phyloP scores from a whole-genome alignment of 2,797 vertebrate genomes.

The Melanotaenia parkinsoni region DNA sequence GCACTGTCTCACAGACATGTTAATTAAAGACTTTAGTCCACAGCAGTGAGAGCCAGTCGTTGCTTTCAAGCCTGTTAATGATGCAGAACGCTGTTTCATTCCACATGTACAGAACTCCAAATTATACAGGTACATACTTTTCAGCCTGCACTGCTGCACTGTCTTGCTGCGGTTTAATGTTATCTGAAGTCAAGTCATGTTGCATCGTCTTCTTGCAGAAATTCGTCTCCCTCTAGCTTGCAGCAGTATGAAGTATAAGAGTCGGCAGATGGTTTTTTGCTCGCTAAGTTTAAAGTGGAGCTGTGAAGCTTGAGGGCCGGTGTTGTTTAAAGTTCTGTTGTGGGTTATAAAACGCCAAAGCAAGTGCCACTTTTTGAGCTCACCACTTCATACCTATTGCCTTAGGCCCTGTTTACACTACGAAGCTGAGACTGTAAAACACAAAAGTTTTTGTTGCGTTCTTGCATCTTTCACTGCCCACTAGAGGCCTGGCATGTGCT shows the following conservation, averaged over 20 bases:
- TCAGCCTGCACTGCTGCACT: neutral
- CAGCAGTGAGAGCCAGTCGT: neutral
- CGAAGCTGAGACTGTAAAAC: too few species aligned
- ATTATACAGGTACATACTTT: neutral
- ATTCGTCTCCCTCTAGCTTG: neutral
- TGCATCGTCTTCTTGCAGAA: neutral
- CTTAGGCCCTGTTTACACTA: neutral
- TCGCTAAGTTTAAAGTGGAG: neutral
- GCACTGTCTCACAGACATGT: slow-evolving; percentile 1
- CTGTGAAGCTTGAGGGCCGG: neutral
- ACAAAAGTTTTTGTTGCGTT: too few species aligned
- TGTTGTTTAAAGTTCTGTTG: neutral
- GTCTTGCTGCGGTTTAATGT: neutral
- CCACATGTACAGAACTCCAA: neutral
- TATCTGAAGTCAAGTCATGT: neutral
- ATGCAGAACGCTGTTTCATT: neutral
- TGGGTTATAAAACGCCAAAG: neutral
- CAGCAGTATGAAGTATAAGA: neutral
- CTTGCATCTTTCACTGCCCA: too few species aligned
- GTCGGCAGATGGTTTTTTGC: neutral
- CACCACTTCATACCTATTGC: neutral
- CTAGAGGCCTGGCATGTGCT: too few species aligned
- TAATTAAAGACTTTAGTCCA: neutral
- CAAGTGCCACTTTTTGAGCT: neutral
- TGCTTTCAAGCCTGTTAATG: neutral